Evolutionary conservation across 2,113 vertebrate species (phyloP).

Genomic region (Cavia porcellus): DNA sequence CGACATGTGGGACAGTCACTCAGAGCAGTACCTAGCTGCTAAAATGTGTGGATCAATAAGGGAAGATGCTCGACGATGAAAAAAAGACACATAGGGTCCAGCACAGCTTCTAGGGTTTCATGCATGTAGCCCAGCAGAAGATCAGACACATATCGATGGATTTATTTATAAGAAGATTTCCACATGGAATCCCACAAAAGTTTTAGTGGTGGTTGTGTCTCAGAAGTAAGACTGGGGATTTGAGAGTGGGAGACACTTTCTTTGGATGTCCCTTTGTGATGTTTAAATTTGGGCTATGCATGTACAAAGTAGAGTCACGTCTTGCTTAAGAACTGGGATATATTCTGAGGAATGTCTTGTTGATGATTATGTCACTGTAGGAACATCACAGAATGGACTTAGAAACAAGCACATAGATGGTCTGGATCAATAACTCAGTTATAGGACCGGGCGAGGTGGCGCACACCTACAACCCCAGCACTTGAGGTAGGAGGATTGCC

Average conservation of each 20-base stretch:
- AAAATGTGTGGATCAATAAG: not conserved
- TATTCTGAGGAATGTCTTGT: not conserved
- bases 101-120: not conserved
- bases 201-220: not conserved
- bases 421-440: not conserved
- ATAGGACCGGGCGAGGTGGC: not conserved
- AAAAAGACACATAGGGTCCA: not conserved
- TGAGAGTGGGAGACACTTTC: not conserved
- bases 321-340: not conserved
- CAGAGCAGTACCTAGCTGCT: not conserved
- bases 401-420: not conserved
- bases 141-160: not conserved
- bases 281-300: not conserved
- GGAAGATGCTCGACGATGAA: not conserved
- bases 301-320: not conserved
- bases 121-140: not conserved
- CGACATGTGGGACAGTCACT: not conserved
- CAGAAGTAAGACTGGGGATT: not conserved
- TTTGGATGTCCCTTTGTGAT: not conserved
- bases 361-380: not conserved
- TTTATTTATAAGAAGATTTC: conserved; percentile 24
- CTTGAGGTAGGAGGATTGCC: not conserved
- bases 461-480: not conserved
- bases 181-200: conserved; percentile 19
- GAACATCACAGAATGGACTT: not conserved